Percentiles rank a stretch among this genome's conserved stretches.
Evolutionary conservation across 2,113 vertebrate species (phyloP).

Genomic region (Chroicocephalus ridibundus): DNA sequence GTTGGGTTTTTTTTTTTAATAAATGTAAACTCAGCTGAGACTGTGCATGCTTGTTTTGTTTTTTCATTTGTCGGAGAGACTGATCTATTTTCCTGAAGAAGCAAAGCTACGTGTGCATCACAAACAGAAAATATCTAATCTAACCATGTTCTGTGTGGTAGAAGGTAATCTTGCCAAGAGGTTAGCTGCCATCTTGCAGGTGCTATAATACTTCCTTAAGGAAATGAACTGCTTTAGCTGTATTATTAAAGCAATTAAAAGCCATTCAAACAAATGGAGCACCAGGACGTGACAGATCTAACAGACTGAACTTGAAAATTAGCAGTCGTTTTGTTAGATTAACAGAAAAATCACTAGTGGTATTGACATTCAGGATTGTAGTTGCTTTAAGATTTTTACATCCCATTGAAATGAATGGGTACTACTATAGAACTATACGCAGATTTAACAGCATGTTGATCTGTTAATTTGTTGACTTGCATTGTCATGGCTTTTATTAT

Average conservation of each 20-base stretch:
- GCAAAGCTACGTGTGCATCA: background rate
- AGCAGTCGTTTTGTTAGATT: background rate
- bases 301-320: background rate
- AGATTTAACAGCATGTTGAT: background rate
- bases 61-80: background rate
- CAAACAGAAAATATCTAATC: background rate
- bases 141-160: background rate
- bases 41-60: background rate
- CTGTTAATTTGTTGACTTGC: background rate
- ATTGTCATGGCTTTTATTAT: slow-evolving; percentile 3
- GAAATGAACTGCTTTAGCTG: background rate
- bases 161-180: background rate
- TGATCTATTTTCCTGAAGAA: background rate
- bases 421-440: background rate
- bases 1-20: background rate
- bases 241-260: background rate
- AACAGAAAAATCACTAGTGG: slow-evolving; percentile 6
- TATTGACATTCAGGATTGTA: background rate
- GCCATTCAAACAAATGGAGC: background rate
- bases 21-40: background rate
- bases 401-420: background rate
- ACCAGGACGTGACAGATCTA: background rate
- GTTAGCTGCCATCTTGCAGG: background rate
- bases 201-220: background rate
- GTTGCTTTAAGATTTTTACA: background rate